Evolutionary conservation across 2,113 vertebrate species (phyloP), one percentile per base, ranked within the genome.

Genomic region (Sitta europaea): DNA sequence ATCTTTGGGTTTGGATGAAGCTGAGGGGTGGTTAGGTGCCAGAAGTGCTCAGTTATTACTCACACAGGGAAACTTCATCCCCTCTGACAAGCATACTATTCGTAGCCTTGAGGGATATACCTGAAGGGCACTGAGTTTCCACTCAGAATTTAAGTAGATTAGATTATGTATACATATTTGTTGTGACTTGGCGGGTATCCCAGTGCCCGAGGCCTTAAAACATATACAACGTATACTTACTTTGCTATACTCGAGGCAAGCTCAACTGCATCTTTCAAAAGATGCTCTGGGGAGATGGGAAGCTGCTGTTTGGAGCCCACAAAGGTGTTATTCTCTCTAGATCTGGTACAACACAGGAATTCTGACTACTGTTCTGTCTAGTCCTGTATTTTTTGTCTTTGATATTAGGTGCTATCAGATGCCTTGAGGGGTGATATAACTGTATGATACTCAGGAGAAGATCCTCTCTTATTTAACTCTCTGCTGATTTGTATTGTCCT

Each of bases 161-260:
- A 96, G 88, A 94, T 96, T 96, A 86, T 96, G 92, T 95, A 74
- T 95, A 96, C 90, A 19, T 90, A 91, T 96, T 96, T 97, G 95
- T 96, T 96, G 82, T 96, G 90, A 92, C 36, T 92, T 97, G 96
- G 95, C 96, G 12, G 55, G 43, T 92, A 57, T 81, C 94, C 86
- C 92, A 89, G 88, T 35, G 90, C 96, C 83, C 1, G 14, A 88
- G 95, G 94, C 86, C 86, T 94, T 88, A 35, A 90, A 95, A 71
- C 61, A 21, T 95, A 27, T 8, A 55, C n/a, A n/a, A n/a, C n/a
- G n/a, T n/a, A n/a, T n/a, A n/a, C n/a, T n/a, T n/a, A n/a, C 83
- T 94, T 79, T 53, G 67, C 72, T 90, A 11, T 80, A 84, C 68
- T 62, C 0, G 1, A 85, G 78, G 93, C 78, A 88, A 61, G 59